Evolutionary conservation across 1,140 invertebrate genomes (phyloP).

Genomic region (Aphaenogaster ashmeadi): DNA sequence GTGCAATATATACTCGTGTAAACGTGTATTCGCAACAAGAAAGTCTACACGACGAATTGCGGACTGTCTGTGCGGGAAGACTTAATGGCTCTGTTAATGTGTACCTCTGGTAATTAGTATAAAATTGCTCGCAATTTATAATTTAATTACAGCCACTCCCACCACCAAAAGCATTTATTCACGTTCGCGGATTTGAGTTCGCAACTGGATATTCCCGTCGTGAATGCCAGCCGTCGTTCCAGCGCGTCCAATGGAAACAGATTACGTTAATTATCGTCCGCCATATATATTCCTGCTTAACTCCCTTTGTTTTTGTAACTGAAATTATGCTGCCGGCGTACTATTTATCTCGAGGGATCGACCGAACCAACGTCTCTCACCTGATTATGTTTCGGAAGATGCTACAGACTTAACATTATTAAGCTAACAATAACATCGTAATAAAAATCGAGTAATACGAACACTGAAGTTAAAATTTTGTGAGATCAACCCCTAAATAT

Average conservation of each 20-base stretch:
- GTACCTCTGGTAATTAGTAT: slow-evolving; percentile 60
- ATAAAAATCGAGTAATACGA: not conserved
- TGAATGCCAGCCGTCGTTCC: slow-evolving; percentile 60
- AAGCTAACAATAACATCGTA: slow-evolving; percentile 26
- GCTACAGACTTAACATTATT: slow-evolving; percentile 22
- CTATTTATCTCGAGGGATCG: slow-evolving; percentile 50
- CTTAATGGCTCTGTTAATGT: slow-evolving; percentile 59
- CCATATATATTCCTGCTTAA: slow-evolving; percentile 65
- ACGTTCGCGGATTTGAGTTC: slow-evolving; percentile 61
- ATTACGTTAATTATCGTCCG: slow-evolving; percentile 64
- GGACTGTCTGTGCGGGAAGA: slow-evolving; percentile 34
- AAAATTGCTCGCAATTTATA: slow-evolving; percentile 64
- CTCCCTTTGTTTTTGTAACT: slow-evolving; percentile 63
- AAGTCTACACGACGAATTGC: slow-evolving; percentile 39
- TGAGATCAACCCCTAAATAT: not conserved
- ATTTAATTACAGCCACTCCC: slow-evolving; percentile 64
- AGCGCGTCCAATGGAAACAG: slow-evolving; percentile 62
- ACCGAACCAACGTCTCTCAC: slow-evolving; percentile 15
- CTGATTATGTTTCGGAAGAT: slow-evolving; percentile 10
- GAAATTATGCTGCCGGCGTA: slow-evolving; percentile 59
- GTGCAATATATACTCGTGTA: slow-evolving; percentile 8
- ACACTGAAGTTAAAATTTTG: not conserved
- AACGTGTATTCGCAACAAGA: slow-evolving; percentile 33
- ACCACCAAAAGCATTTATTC: slow-evolving; percentile 61
- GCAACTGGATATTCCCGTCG: slow-evolving; percentile 49